Conservation (phyloP, 1,140 invertebrate genomes). For the Cydia fagiglandana region DNA sequence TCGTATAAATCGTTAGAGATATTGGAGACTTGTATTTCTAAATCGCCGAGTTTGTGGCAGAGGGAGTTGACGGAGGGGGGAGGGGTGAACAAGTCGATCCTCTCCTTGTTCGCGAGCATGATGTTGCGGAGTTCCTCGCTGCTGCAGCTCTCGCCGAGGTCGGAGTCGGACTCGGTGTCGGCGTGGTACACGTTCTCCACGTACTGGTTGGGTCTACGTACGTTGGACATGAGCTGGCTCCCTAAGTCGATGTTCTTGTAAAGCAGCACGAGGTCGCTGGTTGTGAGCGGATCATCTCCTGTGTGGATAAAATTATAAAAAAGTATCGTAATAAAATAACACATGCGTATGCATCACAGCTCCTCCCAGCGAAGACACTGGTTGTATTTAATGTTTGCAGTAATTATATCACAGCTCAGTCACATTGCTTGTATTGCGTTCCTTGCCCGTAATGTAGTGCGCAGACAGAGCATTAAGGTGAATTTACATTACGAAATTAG, state of each 20-base stretch:
- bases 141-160: slow-evolving; percentile 57
- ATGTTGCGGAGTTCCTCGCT: slow-evolving; percentile 59
- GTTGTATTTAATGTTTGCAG: neutral
- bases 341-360: too few relatives aligned
- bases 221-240: slow-evolving; percentile 46
- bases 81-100: slow-evolving; percentile 56
- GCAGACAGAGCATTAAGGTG: too few relatives aligned
- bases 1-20: slow-evolving; percentile 40
- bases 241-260: slow-evolving; percentile 67
- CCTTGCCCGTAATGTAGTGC: too few relatives aligned
- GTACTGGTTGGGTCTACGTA: slow-evolving; percentile 56
- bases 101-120: slow-evolving; percentile 57
- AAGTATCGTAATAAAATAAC: neutral
- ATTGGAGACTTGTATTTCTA: slow-evolving; percentile 54
- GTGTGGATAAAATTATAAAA: slow-evolving; percentile 26
- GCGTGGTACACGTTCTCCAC: slow-evolving; percentile 67
- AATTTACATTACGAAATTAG: too few relatives aligned
- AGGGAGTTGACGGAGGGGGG: slow-evolving; percentile 50
- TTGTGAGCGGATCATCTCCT: slow-evolving; percentile 48
- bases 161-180: slow-evolving; percentile 61
- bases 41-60: slow-evolving; percentile 62
- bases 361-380: too few relatives aligned
- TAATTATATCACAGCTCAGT: neutral
- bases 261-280: slow-evolving; percentile 60
- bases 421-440: neutral